These are phyloP conservation scores for Callopanchax toddi DNA, from an alignment of 2,113 vertebrate genomes.

Conservation along the genomic window DNA sequence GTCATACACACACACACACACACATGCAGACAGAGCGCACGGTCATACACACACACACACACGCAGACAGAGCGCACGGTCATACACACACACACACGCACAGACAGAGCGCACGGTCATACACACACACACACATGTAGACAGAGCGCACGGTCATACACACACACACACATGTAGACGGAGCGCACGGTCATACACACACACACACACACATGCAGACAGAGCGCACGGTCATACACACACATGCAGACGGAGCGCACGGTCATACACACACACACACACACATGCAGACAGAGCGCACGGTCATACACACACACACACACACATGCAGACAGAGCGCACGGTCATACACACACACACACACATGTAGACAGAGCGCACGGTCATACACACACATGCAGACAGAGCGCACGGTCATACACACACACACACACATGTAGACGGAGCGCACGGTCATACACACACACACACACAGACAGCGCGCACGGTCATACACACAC, in stretches of 20 bases:
- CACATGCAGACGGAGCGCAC: slow-evolving; percentile 64
- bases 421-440: slow-evolving; percentile 24
- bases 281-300: too few species aligned
- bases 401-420: slow-evolving; percentile 23
- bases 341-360: slow-evolving; percentile 70
- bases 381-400: slow-evolving; percentile 25
- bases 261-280: slow-evolving; percentile 43
- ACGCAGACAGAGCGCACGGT: too few species aligned
- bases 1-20: too few species aligned
- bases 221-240: too few species aligned
- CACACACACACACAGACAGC: too few species aligned
- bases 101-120: too few species aligned
- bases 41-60: slow-evolving; percentile 31
- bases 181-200: slow-evolving; percentile 21
- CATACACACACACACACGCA: slow-evolving; percentile 18
- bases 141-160: too few species aligned
- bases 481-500: slow-evolving; percentile 65
- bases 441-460: too few species aligned
- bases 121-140: slow-evolving; percentile 60
- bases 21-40: slow-evolving; percentile 65
- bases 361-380: slow-evolving; percentile 10
- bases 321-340: slow-evolving; percentile 69
- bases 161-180: slow-evolving; percentile 35
- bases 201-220: slow-evolving; percentile 27
- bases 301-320: too few species aligned